Evolutionary conservation across 2,113 vertebrate species (phyloP), one percentile per base, ranked within the genome.

Genomic region (Cygnus atratus): DNA sequence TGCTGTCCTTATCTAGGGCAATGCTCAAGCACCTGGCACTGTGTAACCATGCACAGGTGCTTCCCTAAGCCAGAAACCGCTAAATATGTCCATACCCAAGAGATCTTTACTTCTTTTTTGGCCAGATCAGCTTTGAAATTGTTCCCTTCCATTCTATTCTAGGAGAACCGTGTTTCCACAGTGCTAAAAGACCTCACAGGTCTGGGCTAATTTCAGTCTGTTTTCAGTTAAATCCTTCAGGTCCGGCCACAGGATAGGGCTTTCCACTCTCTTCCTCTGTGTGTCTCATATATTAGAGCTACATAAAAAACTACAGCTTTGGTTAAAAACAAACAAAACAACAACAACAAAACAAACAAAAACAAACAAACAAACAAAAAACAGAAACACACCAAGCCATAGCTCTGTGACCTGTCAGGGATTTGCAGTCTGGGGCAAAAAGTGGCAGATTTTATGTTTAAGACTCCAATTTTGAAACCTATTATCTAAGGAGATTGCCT

Each of bases 101-200:
- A 31, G 63, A 74, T 37, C 21, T 70, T 65, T 75, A 58, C 4
- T 13, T 43, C 15, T 52, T 48, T 90, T 93, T 61, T n/a, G 35
- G 24, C n/a, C 37, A 84, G 39, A 88, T 62, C 67, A 67, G 59
- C 85, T 80, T 80, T 66, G 71, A 86, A 92, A 77, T 77, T 62
- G 4, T 88, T 92, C 59, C 71, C 13, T 94, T 46, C 37, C 8
- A 2, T 31, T 76, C 24, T 54, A 0, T 76, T 71, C 14, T 6
- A 48, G 26, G 11, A 66, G 20, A 84, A 71, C 16, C 50, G 26
- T 79, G 15, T 71, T 91, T 79, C 58, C 5, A 1, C 57, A 59
- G 25, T 29, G 25, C 61, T 52, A 39, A 82, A 91, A 65, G 20
- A 74, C 8, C 20, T 71, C 33, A 54, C 11, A 52, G 43, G 10